Conservation (phyloP, 1,140 invertebrate species). For the Macrosteles quadrilineatus region DNA sequence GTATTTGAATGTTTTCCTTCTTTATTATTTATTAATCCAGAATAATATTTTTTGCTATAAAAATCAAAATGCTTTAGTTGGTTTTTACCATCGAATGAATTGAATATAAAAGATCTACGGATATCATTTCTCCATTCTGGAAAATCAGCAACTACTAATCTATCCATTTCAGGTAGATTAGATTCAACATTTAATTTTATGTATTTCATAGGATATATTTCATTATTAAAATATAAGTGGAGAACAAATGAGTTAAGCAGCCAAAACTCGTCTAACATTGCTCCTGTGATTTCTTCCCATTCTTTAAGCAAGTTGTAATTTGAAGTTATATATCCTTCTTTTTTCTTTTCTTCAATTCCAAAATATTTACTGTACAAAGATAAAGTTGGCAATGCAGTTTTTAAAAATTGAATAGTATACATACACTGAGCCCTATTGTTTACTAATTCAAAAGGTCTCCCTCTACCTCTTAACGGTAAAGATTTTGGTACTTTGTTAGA, state of each 20-base stretch:
- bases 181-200: too few relatives aligned
- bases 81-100: too few relatives aligned
- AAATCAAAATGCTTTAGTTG: too few relatives aligned
- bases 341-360: not conserved
- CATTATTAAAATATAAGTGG: too few relatives aligned
- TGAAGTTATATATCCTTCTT: not conserved
- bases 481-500: not conserved
- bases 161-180: too few relatives aligned
- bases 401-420: not conserved
- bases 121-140: too few relatives aligned
- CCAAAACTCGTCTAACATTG: not conserved
- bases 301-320: not conserved
- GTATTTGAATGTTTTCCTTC: too few relatives aligned
- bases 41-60: too few relatives aligned
- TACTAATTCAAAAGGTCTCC: not conserved
- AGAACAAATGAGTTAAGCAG: not conserved
- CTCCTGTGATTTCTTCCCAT: not conserved
- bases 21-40: too few relatives aligned
- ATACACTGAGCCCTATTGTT: slow-evolving; percentile 7
- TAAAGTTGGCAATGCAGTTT: not conserved
- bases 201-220: too few relatives aligned
- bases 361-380: not conserved
- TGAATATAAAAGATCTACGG: too few relatives aligned
- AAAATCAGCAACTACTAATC: too few relatives aligned
- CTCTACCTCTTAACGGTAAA: not conserved